Evolutionary conservation across 2,797 vertebrate species (phyloP).

Genomic region (Monodelphis domestica): DNA sequence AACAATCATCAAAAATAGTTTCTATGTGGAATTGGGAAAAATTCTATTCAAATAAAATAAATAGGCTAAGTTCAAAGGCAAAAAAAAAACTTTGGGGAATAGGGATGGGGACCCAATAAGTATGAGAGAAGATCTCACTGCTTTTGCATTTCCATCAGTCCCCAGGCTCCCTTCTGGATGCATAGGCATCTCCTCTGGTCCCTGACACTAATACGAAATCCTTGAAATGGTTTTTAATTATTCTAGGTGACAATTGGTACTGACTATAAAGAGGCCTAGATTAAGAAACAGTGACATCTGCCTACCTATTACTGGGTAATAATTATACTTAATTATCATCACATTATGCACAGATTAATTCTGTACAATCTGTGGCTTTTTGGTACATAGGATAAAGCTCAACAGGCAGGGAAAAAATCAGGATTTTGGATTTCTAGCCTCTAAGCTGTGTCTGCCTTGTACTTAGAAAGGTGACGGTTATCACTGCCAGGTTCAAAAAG

Average conservation of each 20-base stretch:
- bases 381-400: neutral
- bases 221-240: constrained; percentile 27
- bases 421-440: neutral
- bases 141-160: neutral
- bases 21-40: no score
- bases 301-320: constrained; percentile 46
- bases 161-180: constrained; percentile 5
- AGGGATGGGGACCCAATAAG: no score
- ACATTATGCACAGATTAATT: constrained; percentile 42
- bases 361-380: constrained; percentile 6
- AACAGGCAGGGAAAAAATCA: neutral
- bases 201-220: neutral
- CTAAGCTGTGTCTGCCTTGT: neutral
- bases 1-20: no score
- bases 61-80: no score
- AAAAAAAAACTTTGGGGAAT: no score
- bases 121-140: neutral
- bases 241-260: neutral
- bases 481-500: neutral
- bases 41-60: no score
- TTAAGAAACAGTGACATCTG: constrained; percentile 2
- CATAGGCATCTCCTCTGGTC: constrained; percentile 1
- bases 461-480: neutral
- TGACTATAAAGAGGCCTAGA: constrained; percentile 17
- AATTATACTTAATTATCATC: constrained; percentile 29